Evolutionary conservation across 2,113 vertebrate species (phyloP).

Genomic region (Tyto alba): DNA sequence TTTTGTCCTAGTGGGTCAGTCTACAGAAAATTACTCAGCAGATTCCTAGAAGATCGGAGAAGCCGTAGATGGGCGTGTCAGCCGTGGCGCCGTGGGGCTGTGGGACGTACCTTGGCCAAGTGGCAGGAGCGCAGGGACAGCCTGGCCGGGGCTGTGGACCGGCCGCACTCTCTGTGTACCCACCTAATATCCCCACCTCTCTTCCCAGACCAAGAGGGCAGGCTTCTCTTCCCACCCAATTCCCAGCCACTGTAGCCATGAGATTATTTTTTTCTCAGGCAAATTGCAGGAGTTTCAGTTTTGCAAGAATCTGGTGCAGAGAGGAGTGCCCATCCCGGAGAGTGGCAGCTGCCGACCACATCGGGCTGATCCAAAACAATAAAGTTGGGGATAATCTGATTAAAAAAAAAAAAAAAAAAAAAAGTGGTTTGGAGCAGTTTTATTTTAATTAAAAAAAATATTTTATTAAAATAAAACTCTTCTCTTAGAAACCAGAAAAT

Average conservation of each 20-base stretch:
- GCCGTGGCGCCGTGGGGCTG: rapidly evolving
- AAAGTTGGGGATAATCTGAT: neutral
- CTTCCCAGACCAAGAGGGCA: neutral
- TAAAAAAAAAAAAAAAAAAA: neutral
- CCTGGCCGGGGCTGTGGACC: rapidly evolving
- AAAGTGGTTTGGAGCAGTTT: neutral
- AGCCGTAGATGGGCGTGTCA: neutral
- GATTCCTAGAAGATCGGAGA: neutral
- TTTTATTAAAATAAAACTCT: too few relatives aligned
- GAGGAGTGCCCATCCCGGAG: rapidly evolving
- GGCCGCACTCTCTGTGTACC: rapidly evolving
- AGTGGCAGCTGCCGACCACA: neutral
- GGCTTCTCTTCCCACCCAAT: neutral
- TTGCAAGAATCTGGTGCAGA: neutral
- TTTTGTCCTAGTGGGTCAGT: neutral
- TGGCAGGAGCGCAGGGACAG: neutral
- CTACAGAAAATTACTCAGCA: neutral
- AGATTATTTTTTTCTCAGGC: neutral
- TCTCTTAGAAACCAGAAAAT: neutral
- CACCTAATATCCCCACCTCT: too few relatives aligned
- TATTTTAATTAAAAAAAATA: neutral
- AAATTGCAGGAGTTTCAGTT: neutral
- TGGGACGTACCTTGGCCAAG: neutral
- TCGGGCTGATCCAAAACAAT: neutral
- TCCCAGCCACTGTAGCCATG: neutral